Evolutionary conservation across 2,888 invertebrate species (phyloP).

Genomic region (Drosophila niveifrons): DNA sequence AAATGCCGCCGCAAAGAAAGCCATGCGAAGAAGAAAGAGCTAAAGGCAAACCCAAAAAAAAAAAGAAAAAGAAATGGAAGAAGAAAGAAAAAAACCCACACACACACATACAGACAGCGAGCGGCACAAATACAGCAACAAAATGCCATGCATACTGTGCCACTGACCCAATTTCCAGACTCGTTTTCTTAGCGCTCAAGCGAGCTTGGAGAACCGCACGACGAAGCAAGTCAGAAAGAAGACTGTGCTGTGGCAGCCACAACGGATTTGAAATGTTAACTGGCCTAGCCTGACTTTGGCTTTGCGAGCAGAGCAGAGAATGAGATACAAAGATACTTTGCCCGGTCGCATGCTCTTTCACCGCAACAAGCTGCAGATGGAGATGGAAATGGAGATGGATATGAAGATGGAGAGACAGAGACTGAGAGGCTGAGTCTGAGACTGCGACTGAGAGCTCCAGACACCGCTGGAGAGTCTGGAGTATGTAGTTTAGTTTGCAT

Average conservation of each 20-base stretch:
- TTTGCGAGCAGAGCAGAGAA: slow-evolving; percentile 20
- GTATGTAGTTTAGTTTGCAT: slow-evolving; percentile 58
- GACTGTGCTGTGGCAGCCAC: slow-evolving; percentile 47
- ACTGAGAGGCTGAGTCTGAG: slow-evolving; percentile 18
- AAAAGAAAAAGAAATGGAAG: slow-evolving; percentile 11
- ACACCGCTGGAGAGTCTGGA: slow-evolving; percentile 37
- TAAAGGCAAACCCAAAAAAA: slow-evolving; percentile 58
- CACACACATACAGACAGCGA: slow-evolving; percentile 34
- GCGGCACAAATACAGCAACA: slow-evolving; percentile 41
- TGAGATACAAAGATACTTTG: slow-evolving; percentile 71
- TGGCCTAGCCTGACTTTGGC: slow-evolving; percentile 21
- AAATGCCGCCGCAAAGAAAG: slow-evolving; percentile 75
- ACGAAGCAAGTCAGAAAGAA: slow-evolving; percentile 41
- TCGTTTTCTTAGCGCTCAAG: slow-evolving; percentile 66
- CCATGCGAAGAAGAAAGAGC: slow-evolving; percentile 66
- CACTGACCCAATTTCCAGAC: slow-evolving; percentile 79
- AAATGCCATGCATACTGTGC: slow-evolving; percentile 78
- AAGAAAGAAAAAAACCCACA: slow-evolving; percentile 17
- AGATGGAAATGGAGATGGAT: background rate
- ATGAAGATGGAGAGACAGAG: slow-evolving; percentile 11
- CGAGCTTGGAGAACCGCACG: slow-evolving; percentile 61
- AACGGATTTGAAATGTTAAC: slow-evolving; percentile 74
- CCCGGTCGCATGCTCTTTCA: slow-evolving; percentile 71
- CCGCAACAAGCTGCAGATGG: slow-evolving; percentile 45
- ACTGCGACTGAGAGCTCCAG: slow-evolving; percentile 42